phyloP scores from a whole-genome alignment of 2,888 invertebrate species.

The Cotesia congregata region DNA sequence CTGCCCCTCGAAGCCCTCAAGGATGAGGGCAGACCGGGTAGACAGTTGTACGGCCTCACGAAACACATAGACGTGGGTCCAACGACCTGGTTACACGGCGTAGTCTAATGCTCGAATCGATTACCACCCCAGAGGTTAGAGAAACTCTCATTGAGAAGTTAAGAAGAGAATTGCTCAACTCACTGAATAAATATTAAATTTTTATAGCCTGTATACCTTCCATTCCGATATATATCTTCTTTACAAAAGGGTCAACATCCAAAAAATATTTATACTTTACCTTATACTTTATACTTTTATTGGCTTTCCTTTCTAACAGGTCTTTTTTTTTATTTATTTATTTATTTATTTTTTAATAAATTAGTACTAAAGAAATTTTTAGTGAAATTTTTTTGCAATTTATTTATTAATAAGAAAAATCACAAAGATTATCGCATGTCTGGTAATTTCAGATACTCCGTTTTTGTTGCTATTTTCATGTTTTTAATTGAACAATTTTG shows the following conservation, averaged over 20 bases:
- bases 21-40: constrained; percentile 42
- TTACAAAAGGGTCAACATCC: constrained; percentile 7
- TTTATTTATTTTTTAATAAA: no score
- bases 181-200: constrained; percentile 10
- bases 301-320: no score
- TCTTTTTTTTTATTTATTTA: no score
- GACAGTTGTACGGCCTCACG: constrained; percentile 26
- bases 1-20: constrained; percentile 34
- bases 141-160: constrained; percentile 9
- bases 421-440: no score
- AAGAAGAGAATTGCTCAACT: not conserved
- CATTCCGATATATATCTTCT: not conserved
- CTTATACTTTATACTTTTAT: no score
- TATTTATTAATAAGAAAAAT: no score
- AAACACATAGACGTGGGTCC: constrained; percentile 28
- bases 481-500: no score
- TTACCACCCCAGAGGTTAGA: constrained; percentile 25
- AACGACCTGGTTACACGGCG: constrained; percentile 6
- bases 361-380: not conserved
- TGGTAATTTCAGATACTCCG: no score
- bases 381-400: no score
- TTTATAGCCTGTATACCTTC: not conserved
- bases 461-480: no score
- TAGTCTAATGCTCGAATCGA: constrained; percentile 33
- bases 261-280: not conserved